Conservation (phyloP, 2,797 vertebrate genomes). For the Chromobotia macracanthus region DNA sequence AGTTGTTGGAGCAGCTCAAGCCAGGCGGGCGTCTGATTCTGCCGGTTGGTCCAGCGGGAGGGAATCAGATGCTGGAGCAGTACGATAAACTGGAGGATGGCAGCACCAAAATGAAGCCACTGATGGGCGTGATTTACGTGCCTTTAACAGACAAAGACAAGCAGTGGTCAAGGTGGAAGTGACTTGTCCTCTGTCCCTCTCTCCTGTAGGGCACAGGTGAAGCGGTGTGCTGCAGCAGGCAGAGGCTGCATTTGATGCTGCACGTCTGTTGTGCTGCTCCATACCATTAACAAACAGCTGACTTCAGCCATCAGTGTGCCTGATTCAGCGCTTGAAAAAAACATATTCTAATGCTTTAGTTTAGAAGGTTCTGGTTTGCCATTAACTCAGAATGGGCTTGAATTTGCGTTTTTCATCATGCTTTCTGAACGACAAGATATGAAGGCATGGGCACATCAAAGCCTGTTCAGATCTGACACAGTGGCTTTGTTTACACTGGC, state of each 20-base stretch:
- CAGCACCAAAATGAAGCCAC: slow-evolving; percentile 97
- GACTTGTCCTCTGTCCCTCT: slow-evolving; percentile 89
- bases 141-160: slow-evolving; percentile 99
- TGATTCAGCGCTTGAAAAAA: slow-evolving; percentile 41
- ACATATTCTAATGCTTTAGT: slow-evolving; percentile 35
- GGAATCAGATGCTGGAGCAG: slow-evolving; percentile 99
- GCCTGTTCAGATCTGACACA: background rate
- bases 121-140: slow-evolving; percentile 99
- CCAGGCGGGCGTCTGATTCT: slow-evolving; percentile 96
- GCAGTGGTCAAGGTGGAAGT: slow-evolving; percentile 99
- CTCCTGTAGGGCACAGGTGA: slow-evolving; percentile 90
- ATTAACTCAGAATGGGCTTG: slow-evolving; percentile 33
- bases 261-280: too few species aligned
- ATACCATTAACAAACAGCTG: too few species aligned
- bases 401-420: too few species aligned
- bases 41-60: slow-evolving; percentile 95
- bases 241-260: slow-evolving; percentile 80
- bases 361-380: slow-evolving; percentile 12
- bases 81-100: slow-evolving; percentile 98
- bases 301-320: slow-evolving; percentile 48
- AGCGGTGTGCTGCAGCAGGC: slow-evolving; percentile 89
- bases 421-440: slow-evolving; percentile 10
- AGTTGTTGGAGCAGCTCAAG: slow-evolving; percentile 98
- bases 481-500: slow-evolving; percentile 15
- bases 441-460: slow-evolving; percentile 3